A percentile compares a stretch with the other conserved stretches of the same genome.
Evolutionary conservation across 1,140 invertebrate genomes (phyloP).

Genomic region (Mamestra configurata): DNA sequence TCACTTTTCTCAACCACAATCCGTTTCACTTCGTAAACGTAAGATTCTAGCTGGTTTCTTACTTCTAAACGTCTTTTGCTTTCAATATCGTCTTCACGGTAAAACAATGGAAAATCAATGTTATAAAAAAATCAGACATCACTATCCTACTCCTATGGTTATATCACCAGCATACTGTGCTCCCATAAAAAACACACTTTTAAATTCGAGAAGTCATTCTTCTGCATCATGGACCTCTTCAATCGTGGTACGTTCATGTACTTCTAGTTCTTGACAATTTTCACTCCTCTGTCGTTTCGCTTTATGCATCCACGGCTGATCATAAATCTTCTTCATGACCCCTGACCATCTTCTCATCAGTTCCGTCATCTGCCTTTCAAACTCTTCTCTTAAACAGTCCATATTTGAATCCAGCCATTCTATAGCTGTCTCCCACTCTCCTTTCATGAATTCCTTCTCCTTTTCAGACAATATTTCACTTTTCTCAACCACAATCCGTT

Average conservation of each 20-base stretch:
- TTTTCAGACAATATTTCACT: slow-evolving; percentile 73
- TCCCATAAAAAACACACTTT: too few relatives aligned
- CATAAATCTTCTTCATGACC: slow-evolving; percentile 84
- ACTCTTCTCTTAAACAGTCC: slow-evolving; percentile 89
- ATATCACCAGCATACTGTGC: too few relatives aligned
- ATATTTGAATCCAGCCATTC: slow-evolving; percentile 91
- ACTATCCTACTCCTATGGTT: too few relatives aligned
- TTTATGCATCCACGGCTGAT: slow-evolving; percentile 48
- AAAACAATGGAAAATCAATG: too few relatives aligned
- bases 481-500: slow-evolving; percentile 86
- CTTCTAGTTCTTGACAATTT: slow-evolving; percentile 39
- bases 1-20: slow-evolving; percentile 81
- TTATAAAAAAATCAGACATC: too few relatives aligned
- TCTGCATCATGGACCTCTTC: slow-evolving; percentile 59
- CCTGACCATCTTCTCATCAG: slow-evolving; percentile 86
- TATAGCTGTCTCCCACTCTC: slow-evolving; percentile 87
- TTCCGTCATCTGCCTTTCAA: slow-evolving; percentile 88
- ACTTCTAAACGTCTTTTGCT: slow-evolving; percentile 88
- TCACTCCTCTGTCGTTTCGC: slow-evolving; percentile 67
- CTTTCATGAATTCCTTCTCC: slow-evolving; percentile 79
- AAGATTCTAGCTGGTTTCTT: slow-evolving; percentile 92
- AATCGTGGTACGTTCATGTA: slow-evolving; percentile 51
- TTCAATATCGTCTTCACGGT: slow-evolving; percentile 87
- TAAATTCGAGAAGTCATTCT: too few relatives aligned
- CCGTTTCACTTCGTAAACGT: slow-evolving; percentile 92